Base-by-base conservation (phyloP, 2,797 vertebrate species). In the Coregonus ussuriensis region DNA sequence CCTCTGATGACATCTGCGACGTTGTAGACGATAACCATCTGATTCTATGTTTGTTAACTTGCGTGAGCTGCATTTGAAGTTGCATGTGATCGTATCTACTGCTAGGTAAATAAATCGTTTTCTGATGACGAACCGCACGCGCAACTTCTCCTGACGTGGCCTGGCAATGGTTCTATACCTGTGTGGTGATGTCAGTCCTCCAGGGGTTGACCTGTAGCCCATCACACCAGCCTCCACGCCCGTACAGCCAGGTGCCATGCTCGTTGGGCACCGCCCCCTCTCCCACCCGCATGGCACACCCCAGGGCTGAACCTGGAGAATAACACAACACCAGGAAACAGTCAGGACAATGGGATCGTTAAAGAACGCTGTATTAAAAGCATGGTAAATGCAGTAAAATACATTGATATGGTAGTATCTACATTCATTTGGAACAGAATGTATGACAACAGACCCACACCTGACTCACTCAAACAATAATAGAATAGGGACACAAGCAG, bases 191-290 rank as follows among this genome's bases (percentile, higher is more conserved):
- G 4, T 95, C 93, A 0, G 77, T 75, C 89, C 89, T 95, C 95
- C 95, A 96, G 29, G 95, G 94, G 80, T 91, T 37, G 21, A 96
- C 94, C 89, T 95, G 94, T 0, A 94, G 89, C 0, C 95, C 94
- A 2, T 94, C 93, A 25, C 94, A 95, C 95, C 95, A 96, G 81
- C 95, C 95, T 0, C 87, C 94, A 0, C 95, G 88, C 0, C 95
- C 95, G 6, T 95, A 95, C 80, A 96, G 88, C 95, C 95, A 96
- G 0, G 95, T 95, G 18, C 95, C 95, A 21, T 93, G 83, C 66
- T 95, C 93, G 18, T 96, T 96, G 0, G 95, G 95, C 3, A 95
- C 93, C 0, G 91, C 94, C 0, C 95, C 95, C 1, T 94, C 90
- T 15, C 75, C 82, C 3, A 93, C 94, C 16, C 63, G 80, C 78